phyloP scores from a whole-genome alignment of 1,140 invertebrate genomes.

The Drosophila lacteicornis region DNA sequence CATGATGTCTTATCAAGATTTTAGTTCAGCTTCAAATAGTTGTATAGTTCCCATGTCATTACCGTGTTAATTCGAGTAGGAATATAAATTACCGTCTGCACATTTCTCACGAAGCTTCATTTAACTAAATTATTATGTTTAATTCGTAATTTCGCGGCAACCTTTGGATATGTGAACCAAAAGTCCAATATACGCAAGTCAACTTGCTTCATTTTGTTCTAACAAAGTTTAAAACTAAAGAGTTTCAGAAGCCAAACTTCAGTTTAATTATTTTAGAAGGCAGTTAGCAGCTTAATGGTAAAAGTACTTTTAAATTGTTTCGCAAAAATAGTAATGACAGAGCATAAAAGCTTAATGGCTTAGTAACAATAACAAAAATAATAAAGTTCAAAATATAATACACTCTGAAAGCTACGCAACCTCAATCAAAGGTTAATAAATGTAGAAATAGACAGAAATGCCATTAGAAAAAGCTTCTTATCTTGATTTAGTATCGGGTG shows the following conservation, averaged over 20 bases:
- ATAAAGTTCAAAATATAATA: constrained; percentile 2
- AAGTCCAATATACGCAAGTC: not conserved
- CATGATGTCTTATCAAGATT: constrained; percentile 10
- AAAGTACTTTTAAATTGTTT: constrained; percentile 3
- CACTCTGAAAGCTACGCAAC: not conserved
- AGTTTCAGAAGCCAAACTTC: not conserved
- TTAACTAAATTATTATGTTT: constrained; percentile 1
- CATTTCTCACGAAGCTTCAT: constrained; percentile 4
- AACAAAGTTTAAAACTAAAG: not conserved
- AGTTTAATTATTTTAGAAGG: not conserved
- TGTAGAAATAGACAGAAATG: not conserved
- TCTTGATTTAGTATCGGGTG: too few relatives aligned
- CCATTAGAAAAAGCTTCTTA: not conserved
- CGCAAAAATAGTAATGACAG: not conserved
- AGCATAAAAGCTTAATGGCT: constrained; percentile 1
- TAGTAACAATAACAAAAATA: not conserved
- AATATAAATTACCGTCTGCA: not conserved
- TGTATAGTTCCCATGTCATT: not conserved
- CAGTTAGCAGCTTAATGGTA: not conserved
- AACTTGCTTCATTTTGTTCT: not conserved
- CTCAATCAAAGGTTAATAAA: constrained; percentile 1
- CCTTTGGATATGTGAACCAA: constrained; percentile 1
- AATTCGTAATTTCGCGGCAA: not conserved
- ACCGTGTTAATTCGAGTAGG: not conserved
- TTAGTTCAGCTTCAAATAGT: constrained; percentile 1